phyloP scores from a whole-genome alignment of 1,140 invertebrate species.

The Melitaea cinxia region DNA sequence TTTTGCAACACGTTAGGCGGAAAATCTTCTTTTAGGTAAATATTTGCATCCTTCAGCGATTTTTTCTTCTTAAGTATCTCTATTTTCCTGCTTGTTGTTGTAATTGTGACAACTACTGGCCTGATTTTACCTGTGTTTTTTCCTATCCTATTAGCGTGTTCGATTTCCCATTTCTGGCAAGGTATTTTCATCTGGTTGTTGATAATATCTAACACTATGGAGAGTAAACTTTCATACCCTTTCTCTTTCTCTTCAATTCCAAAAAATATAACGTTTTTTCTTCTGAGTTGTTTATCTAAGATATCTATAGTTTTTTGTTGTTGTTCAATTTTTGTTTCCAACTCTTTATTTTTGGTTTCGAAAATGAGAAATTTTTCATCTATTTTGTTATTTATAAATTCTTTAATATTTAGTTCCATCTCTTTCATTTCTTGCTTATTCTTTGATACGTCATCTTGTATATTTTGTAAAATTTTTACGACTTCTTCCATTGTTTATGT shows the following conservation, averaged over 20 bases:
- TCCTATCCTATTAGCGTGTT: conserved; percentile 16
- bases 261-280: conserved; percentile 27
- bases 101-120: conserved; percentile 2
- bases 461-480: neutral
- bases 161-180: conserved; percentile 14
- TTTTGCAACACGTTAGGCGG: conserved; percentile 8
- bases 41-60: neutral
- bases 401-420: neutral
- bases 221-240: conserved; percentile 13
- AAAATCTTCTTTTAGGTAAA: conserved; percentile 25
- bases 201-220: conserved; percentile 15
- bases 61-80: conserved; percentile 6
- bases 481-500: neutral
- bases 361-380: conserved; percentile 40
- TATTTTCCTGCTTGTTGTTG: conserved; percentile 8
- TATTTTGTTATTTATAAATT: neutral
- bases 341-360: conserved; percentile 31
- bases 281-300: conserved; percentile 16
- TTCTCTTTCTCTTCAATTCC: conserved; percentile 22
- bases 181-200: conserved; percentile 12
- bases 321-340: conserved; percentile 27
- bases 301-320: conserved; percentile 13
- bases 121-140: conserved; percentile 9
- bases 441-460: neutral
- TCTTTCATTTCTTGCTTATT: neutral